Percentiles rank a stretch among this genome's conserved stretches.
These are phyloP conservation scores for Aphidius ervi DNA, from an alignment of 1,140 invertebrate genomes.

Conservation along the genomic window DNA sequence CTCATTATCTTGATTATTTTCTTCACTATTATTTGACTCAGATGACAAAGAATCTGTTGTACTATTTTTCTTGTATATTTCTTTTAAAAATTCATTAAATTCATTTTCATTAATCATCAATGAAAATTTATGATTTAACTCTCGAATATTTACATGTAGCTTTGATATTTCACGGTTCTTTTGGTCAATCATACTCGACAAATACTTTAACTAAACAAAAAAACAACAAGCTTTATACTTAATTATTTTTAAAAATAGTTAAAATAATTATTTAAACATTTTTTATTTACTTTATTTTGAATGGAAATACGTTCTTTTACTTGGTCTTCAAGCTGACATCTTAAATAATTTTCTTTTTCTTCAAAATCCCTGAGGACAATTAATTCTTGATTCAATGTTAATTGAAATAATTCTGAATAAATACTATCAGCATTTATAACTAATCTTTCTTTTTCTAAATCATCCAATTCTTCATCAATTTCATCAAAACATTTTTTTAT, in stretches of 20 bases:
- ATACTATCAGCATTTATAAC: slow-evolving; percentile 61
- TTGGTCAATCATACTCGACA: slow-evolving; percentile 26
- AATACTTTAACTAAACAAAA: too few relatives aligned
- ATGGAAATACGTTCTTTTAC: too few relatives aligned
- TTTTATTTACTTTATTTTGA: too few relatives aligned
- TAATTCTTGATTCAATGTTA: slow-evolving; percentile 76
- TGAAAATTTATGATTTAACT: slow-evolving; percentile 57
- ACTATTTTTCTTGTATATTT: slow-evolving; percentile 75
- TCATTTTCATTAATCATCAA: slow-evolving; percentile 64
- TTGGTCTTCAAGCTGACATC: slow-evolving; percentile 18
- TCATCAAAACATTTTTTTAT: slow-evolving; percentile 57
- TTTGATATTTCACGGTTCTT: slow-evolving; percentile 41
- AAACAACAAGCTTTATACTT: too few relatives aligned
- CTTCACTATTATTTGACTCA: slow-evolving; percentile 36
- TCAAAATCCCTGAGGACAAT: slow-evolving; percentile 73
- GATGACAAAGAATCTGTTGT: slow-evolving; percentile 55
- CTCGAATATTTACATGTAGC: slow-evolving; percentile 57
- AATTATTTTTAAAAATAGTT: too few relatives aligned
- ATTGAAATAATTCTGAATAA: slow-evolving; percentile 62
- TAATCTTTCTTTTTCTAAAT: slow-evolving; percentile 61
- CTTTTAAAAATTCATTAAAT: slow-evolving; percentile 68
- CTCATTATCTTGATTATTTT: slow-evolving; percentile 39
- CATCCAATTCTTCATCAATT: slow-evolving; percentile 64
- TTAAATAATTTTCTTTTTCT: slow-evolving; percentile 63
- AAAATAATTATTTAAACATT: too few relatives aligned